Percentiles rank a stretch among this genome's conserved stretches.
These are phyloP conservation scores for Pheosia gnoma DNA, from an alignment of 2,888 invertebrate species.

Conservation along the genomic window DNA sequence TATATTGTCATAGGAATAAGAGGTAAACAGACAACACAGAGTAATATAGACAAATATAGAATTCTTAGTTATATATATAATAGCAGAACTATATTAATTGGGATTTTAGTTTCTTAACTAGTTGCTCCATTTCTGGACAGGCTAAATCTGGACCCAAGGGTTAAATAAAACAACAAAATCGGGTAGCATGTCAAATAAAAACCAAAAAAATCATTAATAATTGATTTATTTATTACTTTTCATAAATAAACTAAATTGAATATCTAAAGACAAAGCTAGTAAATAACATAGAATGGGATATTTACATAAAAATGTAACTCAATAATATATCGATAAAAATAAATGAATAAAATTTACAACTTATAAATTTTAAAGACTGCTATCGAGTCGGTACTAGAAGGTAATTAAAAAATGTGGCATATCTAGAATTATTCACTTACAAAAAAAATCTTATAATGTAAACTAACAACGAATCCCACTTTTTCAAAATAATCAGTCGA, in stretches of 20 bases:
- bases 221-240: conserved; percentile 77
- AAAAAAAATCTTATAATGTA: conserved; percentile 49
- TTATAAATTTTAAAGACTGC: conserved; percentile 63
- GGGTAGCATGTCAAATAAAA: conserved; percentile 54
- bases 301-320: conserved; percentile 75
- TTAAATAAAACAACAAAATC: conserved; percentile 36
- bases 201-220: conserved; percentile 62
- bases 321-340: conserved; percentile 58
- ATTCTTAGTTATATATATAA: conserved; percentile 5
- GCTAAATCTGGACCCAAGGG: conserved; percentile 60
- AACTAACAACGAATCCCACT: conserved; percentile 53
- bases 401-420: conserved; percentile 50
- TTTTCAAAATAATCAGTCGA: conserved; percentile 65
- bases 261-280: conserved; percentile 74
- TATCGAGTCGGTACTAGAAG: conserved; percentile 52
- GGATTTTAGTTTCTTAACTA: conserved; percentile 41
- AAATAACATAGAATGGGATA: conserved; percentile 72
- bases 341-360: conserved; percentile 78
- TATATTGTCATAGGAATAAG: conserved; percentile 71
- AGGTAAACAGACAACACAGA: conserved; percentile 50
- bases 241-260: conserved; percentile 80
- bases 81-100: conserved; percentile 10
- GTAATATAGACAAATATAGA: conserved; percentile 17
- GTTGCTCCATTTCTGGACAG: conserved; percentile 40
- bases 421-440: conserved; percentile 45